phyloP scores from a whole-genome alignment of 2,797 vertebrate species.

The Coregonus ussuriensis region DNA sequence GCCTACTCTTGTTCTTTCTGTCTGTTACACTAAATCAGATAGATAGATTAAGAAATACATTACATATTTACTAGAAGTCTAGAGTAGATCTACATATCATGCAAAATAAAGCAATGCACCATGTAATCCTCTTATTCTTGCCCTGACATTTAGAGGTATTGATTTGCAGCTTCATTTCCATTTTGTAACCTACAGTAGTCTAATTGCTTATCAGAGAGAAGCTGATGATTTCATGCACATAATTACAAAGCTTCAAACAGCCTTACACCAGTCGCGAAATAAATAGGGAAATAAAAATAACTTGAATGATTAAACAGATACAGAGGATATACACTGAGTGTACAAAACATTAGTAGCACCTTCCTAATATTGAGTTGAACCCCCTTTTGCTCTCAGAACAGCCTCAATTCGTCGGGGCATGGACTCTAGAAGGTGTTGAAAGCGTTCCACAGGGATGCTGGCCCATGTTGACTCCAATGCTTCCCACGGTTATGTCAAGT shows the following conservation, averaged over 20 bases:
- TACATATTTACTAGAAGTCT: neutral
- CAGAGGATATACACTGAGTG: neutral
- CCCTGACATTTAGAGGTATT: conserved; percentile 10
- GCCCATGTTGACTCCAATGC: no score
- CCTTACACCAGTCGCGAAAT: neutral
- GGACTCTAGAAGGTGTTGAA: no score
- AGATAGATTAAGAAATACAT: neutral
- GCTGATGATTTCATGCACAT: neutral
- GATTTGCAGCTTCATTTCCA: conserved; percentile 10
- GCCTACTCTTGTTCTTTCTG: neutral
- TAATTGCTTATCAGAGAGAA: conserved; percentile 1
- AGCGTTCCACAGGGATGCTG: no score
- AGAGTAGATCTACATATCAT: neutral
- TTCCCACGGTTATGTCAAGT: no score
- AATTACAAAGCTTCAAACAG: neutral
- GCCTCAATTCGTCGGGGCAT: no score
- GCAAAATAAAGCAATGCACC: neutral
- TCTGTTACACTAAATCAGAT: neutral
- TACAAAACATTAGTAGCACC: no score
- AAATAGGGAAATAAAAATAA: neutral
- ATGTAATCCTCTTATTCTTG: neutral
- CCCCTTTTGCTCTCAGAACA: no score
- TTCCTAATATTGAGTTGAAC: no score
- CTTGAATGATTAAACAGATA: neutral
- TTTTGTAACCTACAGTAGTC: conserved; percentile 9